Evolutionary conservation across 1,140 invertebrate genomes (phyloP).

Genomic region (Berghia stephanieae): DNA sequence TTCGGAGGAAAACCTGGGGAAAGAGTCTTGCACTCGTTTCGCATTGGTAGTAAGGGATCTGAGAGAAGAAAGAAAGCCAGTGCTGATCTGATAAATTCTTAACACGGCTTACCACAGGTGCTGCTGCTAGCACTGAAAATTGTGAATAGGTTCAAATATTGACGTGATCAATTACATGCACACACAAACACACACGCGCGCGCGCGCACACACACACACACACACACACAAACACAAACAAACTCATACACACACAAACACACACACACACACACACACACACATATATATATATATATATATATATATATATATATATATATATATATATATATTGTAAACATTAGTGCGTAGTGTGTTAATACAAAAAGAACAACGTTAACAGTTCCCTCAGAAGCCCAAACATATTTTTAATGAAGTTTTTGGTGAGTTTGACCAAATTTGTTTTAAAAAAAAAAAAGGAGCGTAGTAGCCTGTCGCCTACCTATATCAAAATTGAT

Average conservation of each 20-base stretch:
- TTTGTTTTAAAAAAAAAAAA: neutral
- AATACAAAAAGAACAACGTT: neutral
- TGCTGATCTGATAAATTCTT: neutral
- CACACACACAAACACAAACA: conserved; percentile 13
- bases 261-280: neutral
- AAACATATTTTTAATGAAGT: neutral
- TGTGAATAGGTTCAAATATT: conserved; percentile 38
- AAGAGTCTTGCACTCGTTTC: neutral
- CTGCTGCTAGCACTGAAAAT: conserved; percentile 20
- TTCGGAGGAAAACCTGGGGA: neutral
- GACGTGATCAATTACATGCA: conserved; percentile 35
- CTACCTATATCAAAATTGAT: neutral
- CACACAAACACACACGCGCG: neutral
- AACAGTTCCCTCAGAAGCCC: neutral
- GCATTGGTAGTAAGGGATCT: too few relatives aligned
- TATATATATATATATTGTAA: neutral
- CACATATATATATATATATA: neutral
- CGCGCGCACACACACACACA: neutral
- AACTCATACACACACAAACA: neutral
- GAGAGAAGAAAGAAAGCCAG: too few relatives aligned
- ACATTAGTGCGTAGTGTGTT: neutral
- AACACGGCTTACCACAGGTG: neutral
- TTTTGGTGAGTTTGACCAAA: neutral
- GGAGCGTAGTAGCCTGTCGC: neutral
- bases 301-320: neutral